These are phyloP conservation scores for Bugulina stolonifera DNA, from an alignment of 2,888 invertebrate species.

Conservation along the genomic window DNA sequence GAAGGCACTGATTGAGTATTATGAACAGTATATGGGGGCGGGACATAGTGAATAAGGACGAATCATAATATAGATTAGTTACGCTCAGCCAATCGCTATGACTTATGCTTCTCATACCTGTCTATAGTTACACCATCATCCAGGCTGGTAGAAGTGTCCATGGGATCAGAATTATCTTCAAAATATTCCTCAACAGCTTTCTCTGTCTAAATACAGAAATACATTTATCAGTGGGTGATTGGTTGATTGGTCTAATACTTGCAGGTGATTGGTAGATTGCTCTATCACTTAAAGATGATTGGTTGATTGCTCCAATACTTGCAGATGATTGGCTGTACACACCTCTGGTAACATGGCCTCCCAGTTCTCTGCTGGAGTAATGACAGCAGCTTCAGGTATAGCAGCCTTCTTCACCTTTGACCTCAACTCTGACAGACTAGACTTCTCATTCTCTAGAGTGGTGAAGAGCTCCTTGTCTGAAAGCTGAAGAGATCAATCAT, in stretches of 20 bases:
- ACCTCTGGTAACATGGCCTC: conserved; percentile 20
- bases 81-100: too few relatives aligned
- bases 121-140: neutral
- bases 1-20: too few relatives aligned
- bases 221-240: too few relatives aligned
- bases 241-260: too few relatives aligned
- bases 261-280: too few relatives aligned
- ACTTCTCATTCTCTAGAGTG: neutral
- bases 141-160: neutral
- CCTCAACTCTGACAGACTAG: neutral
- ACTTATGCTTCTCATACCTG: too few relatives aligned
- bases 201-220: neutral
- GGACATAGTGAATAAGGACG: too few relatives aligned
- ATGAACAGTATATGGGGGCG: too few relatives aligned
- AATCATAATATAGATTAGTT: too few relatives aligned
- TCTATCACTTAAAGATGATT: too few relatives aligned
- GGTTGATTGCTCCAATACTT: too few relatives aligned
- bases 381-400: neutral
- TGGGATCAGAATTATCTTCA: conserved; percentile 14
- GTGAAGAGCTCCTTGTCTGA: neutral
- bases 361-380: conserved; percentile 18
- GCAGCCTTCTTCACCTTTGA: neutral
- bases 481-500: neutral
- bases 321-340: too few relatives aligned
- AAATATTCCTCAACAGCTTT: conserved; percentile 25